Evolutionary conservation across 2,797 vertebrate genomes (phyloP).

Genomic region (Anolis apletophallus): DNA sequence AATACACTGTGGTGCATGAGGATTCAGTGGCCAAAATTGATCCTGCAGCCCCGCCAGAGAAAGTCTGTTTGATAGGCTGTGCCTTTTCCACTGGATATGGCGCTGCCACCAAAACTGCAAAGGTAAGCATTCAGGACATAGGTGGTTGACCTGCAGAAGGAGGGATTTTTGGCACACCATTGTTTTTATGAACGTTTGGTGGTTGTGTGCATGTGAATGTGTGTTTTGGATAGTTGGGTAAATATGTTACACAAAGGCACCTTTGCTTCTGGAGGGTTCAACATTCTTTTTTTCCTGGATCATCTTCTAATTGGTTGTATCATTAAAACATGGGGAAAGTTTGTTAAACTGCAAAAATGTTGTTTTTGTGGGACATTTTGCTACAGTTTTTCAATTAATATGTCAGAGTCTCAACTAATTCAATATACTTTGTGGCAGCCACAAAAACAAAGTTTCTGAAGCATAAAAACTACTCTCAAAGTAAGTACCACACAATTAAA

Average conservation of each 20-base stretch:
- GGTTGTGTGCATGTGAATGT: not conserved
- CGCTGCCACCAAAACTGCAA: conserved; percentile 82
- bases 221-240: conserved; percentile 11
- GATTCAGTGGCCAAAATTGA: conserved; percentile 77
- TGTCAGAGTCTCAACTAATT: no score
- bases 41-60: conserved; percentile 79
- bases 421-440: no score
- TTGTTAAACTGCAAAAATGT: no score
- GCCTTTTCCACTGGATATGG: conserved; percentile 86
- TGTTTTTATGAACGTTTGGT: not conserved
- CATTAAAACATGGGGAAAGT: no score
- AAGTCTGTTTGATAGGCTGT: conserved; percentile 85
- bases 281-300: no score
- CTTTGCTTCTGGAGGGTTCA: conserved; percentile 17
- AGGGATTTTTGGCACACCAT: not conserved
- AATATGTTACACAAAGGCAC: not conserved
- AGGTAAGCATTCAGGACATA: conserved; percentile 68
- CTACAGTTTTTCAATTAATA: no score
- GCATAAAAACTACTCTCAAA: no score
- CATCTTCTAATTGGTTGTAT: no score
- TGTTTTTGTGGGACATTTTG: no score
- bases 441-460: no score
- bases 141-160: not conserved
- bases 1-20: conserved; percentile 84
- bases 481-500: no score